Percentiles rank a stretch among this genome's conserved stretches.
Evolutionary conservation across 2,113 vertebrate genomes (phyloP).

Genomic region (Shinisaurus crocodilurus): DNA sequence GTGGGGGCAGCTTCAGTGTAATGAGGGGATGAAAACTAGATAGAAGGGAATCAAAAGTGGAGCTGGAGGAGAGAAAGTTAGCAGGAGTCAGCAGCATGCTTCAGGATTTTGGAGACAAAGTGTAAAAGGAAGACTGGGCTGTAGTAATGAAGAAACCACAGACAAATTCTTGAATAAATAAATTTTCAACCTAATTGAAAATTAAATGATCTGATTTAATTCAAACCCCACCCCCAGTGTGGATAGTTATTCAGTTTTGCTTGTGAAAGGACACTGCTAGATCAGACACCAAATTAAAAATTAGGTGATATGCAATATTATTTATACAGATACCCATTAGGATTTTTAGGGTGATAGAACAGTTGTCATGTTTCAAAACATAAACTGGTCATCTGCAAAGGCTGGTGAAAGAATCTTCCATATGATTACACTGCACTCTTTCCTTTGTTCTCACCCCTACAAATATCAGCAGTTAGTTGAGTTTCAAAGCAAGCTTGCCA

Average conservation of each 20-base stretch:
- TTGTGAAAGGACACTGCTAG: background rate
- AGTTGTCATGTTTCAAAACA: background rate
- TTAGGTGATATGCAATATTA: background rate
- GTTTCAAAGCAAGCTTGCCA: background rate
- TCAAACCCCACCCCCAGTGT: background rate
- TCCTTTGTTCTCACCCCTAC: background rate
- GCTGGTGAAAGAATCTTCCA: background rate
- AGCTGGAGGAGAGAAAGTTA: background rate
- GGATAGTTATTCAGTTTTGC: background rate
- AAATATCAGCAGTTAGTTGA: background rate
- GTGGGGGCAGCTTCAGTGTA: background rate
- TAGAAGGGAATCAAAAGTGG: background rate
- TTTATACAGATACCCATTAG: background rate
- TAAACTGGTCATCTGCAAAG: background rate
- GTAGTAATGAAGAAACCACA: background rate
- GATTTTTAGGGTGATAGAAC: background rate
- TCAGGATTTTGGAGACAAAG: background rate
- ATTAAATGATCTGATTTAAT: background rate
- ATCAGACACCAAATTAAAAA: background rate
- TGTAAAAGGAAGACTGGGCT: background rate
- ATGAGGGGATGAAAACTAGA: background rate
- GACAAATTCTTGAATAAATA: background rate
- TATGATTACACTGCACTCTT: background rate
- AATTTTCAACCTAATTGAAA: background rate
- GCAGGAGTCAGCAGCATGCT: background rate